Conservation (phyloP, 92 coral and sea anemone species). For the Porites evermanni region DNA sequence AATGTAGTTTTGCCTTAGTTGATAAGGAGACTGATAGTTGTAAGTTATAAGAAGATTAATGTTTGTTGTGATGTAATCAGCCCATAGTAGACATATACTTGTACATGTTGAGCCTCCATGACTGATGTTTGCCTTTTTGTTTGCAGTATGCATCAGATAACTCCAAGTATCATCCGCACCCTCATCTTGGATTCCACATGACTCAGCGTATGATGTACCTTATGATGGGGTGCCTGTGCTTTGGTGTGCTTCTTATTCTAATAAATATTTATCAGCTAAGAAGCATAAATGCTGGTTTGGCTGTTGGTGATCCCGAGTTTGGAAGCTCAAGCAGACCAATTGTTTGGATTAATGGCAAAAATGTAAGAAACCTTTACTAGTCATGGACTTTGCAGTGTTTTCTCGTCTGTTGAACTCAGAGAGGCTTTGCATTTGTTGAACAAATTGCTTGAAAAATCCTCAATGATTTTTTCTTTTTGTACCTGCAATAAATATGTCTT, state of each 20-base stretch:
- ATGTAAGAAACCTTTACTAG: constrained; percentile 57
- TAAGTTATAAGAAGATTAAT: too few relatives aligned
- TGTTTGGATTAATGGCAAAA: constrained; percentile 86
- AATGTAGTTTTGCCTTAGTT: too few relatives aligned
- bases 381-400: too few relatives aligned
- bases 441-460: too few relatives aligned
- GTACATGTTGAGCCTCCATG: background rate
- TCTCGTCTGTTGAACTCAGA: too few relatives aligned
- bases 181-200: constrained; percentile 38
- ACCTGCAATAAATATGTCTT: too few relatives aligned
- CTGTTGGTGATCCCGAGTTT: constrained; percentile 63
- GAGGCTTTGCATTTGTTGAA: too few relatives aligned
- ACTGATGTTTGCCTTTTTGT: background rate
- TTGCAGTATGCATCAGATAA: constrained; percentile 47
- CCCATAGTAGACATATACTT: too few relatives aligned
- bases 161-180: constrained; percentile 53
- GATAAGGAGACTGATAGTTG: too few relatives aligned
- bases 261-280: constrained; percentile 85
- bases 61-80: too few relatives aligned
- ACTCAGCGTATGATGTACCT: constrained; percentile 61
- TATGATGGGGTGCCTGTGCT: constrained; percentile 78
- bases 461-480: too few relatives aligned
- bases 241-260: constrained; percentile 84
- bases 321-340: constrained; percentile 66
- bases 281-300: constrained; percentile 58